phyloP scores from a whole-genome alignment of 2,888 invertebrate genomes.

The Rhabditoides inermis region DNA sequence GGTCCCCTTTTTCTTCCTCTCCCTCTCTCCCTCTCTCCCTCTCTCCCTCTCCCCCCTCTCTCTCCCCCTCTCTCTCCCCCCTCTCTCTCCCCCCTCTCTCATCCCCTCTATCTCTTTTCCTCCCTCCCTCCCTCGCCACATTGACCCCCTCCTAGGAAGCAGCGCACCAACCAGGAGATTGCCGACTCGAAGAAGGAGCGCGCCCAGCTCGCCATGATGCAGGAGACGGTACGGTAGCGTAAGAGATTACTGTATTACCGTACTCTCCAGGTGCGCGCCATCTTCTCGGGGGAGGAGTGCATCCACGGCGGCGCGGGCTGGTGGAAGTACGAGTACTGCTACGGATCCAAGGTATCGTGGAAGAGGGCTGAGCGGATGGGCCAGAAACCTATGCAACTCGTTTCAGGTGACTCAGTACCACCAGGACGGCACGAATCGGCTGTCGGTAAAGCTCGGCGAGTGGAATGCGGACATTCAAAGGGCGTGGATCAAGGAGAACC shows the following conservation, averaged over 20 bases:
- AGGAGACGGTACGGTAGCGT: no score
- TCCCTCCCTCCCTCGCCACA: no score
- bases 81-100: no score
- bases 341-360: constrained; percentile 64
- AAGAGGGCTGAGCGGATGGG: not conserved
- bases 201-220: not conserved
- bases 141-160: no score
- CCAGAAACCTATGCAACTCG: not conserved
- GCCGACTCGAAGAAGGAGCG: not conserved
- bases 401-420: constrained; percentile 53
- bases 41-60: no score
- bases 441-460: constrained; percentile 69
- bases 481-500: constrained; percentile 74
- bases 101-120: no score
- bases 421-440: constrained; percentile 61
- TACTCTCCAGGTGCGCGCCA: constrained; percentile 5
- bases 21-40: no score
- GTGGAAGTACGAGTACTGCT: constrained; percentile 97
- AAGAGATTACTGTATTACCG: no score
- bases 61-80: no score
- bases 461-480: constrained; percentile 74
- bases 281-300: constrained; percentile 22
- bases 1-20: no score
- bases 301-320: constrained; percentile 70
- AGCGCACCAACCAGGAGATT: not conserved